Percentiles rank a stretch among this genome's conserved stretches.
phyloP scores from a whole-genome alignment of 2,113 vertebrate genomes.

The Plecturocebus donacophilus region DNA sequence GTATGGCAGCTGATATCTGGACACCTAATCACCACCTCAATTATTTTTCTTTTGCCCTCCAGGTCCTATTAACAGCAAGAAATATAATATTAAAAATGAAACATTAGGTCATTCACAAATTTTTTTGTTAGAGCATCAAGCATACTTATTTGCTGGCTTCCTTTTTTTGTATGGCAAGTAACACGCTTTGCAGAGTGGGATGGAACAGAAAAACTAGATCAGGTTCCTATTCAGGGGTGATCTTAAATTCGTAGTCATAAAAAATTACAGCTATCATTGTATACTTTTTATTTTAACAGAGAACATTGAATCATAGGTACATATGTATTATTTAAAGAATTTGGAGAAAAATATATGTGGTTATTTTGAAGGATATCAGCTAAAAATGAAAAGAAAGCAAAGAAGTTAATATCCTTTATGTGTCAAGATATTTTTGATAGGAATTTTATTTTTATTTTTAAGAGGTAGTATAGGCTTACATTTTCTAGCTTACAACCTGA shows the following conservation, averaged over 20 bases:
- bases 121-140: not conserved
- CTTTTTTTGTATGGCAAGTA: not conserved
- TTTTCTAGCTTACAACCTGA: not conserved
- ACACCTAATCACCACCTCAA: not conserved
- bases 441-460: constrained; percentile 55
- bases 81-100: not conserved
- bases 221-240: not conserved
- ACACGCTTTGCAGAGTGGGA: not conserved
- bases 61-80: not conserved
- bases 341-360: not conserved
- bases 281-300: constrained; percentile 34
- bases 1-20: not conserved
- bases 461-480: not conserved
- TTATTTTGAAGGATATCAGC: constrained; percentile 14
- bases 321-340: not conserved
- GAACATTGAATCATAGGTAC: not conserved
- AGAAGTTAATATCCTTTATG: not conserved
- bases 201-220: not conserved
- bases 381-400: constrained; percentile 42
- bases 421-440: constrained; percentile 3
- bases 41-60: not conserved
- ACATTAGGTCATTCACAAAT: not conserved
- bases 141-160: not conserved
- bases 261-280: constrained; percentile 45
- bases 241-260: constrained; percentile 45